Evolutionary conservation across 1,140 invertebrate genomes (phyloP).

Genomic region (Bemisia tabaci): DNA sequence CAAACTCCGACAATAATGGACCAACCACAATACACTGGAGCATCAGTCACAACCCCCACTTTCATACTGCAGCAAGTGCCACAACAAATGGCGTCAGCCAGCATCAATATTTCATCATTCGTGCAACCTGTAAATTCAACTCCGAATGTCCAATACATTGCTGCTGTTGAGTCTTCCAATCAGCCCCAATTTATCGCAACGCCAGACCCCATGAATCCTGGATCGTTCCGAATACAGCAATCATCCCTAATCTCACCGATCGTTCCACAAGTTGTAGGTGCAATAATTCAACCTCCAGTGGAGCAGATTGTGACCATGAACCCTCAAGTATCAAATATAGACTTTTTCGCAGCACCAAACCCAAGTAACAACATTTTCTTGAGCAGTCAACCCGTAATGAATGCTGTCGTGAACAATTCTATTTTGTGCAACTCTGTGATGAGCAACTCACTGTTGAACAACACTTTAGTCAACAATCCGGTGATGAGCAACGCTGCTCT

Average conservation of each 20-base stretch:
- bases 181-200: neutral
- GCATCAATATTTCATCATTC: neutral
- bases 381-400: neutral
- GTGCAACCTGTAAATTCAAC: neutral
- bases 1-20: neutral
- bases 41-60: neutral
- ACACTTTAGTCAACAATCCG: neutral
- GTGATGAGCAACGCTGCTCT: neutral
- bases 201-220: neutral
- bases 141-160: neutral
- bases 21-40: neutral
- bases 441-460: neutral
- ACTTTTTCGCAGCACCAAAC: neutral
- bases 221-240: neutral
- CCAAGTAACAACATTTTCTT: neutral
- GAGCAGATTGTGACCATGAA: neutral
- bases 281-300: slow-evolving; percentile 1
- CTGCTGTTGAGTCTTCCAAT: neutral
- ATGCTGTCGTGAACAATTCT: neutral
- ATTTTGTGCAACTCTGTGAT: neutral
- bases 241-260: neutral
- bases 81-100: neutral
- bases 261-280: neutral
- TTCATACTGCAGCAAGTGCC: neutral
- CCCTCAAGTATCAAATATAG: neutral